Evolutionary conservation across 2,113 vertebrate species (phyloP), one percentile per base, ranked within the genome.

Genomic region (Pachyramphus minor): DNA sequence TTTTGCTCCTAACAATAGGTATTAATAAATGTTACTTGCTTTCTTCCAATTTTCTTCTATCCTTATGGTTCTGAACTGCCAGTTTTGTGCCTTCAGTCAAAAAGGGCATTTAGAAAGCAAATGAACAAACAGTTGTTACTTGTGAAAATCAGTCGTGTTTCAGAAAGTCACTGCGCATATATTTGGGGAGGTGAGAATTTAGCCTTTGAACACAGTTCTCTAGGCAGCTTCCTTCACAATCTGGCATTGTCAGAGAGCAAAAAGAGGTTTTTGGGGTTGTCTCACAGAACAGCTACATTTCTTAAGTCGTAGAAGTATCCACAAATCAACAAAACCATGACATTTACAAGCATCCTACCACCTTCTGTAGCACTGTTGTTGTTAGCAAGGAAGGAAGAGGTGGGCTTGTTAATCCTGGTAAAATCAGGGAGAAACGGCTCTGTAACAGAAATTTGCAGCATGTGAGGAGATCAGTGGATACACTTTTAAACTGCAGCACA

Each of bases 171-270:
- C 71, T 77, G 44, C 0, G 1, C 84, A 81, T 67, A 35, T 33
- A 74, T 93, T n/a, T 84, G 79, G 71, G 42, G 72, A 94, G 60
- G 75, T 89, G 86, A 79, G 44, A 74, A 86, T 90, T 90, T 62
- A 5, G 21, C 77, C 85, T 67, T 44, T 1, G 0, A 80, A 56
- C 55, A 19, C 67, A 59, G 39, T 39, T 87, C 50, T 55, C 59
- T 47, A 64, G 56, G 14, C 69, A 94, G 69, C 59, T 92, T 78
- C 33, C 55, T 71, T 47, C 33, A 69, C 37, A 94, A 72, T 95
- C 86, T 93, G 92, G 79, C 52, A 52, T 63, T 59, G n/a, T 67
- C 6, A 18, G 47, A 78, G 82, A 59, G 72, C 30, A 80, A 60
- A 84, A 62, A 66, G 44, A 72, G 53, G 45, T 71, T 41, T 44